phyloP scores from a whole-genome alignment of 2,888 invertebrate species.

The Plagodis pulveraria region DNA sequence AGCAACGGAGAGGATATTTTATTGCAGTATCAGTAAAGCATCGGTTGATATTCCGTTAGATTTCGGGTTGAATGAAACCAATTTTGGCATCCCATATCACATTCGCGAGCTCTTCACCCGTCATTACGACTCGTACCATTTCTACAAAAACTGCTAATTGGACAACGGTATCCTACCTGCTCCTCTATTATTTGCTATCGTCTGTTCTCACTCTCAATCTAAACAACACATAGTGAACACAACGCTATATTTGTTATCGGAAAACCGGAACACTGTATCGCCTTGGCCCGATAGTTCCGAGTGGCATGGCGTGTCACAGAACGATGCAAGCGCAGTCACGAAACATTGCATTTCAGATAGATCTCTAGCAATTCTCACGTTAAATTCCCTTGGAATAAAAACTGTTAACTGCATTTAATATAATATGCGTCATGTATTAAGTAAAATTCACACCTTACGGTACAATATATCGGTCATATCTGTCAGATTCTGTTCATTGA shows the following conservation, averaged over 20 bases:
- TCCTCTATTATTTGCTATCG: constrained; percentile 29
- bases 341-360: constrained; percentile 46
- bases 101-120: constrained; percentile 26
- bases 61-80: constrained; percentile 24
- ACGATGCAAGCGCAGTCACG: constrained; percentile 68
- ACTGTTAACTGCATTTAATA: constrained; percentile 8
- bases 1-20: constrained; percentile 8
- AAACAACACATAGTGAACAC: constrained; percentile 11
- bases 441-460: constrained; percentile 27
- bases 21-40: constrained; percentile 14
- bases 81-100: constrained; percentile 16
- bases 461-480: constrained; percentile 24
- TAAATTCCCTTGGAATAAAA: constrained; percentile 24
- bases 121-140: constrained; percentile 25
- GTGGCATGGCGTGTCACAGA: constrained; percentile 75
- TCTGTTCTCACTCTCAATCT: constrained; percentile 28
- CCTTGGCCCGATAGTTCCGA: constrained; percentile 75
- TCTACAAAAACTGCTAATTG: constrained; percentile 33
- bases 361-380: constrained; percentile 33
- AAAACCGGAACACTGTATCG: constrained; percentile 68
- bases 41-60: constrained; percentile 24
- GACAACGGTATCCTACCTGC: constrained; percentile 27
- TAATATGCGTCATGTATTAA: constrained; percentile 8
- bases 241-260: constrained; percentile 49
- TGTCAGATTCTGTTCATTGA: constrained; percentile 21